Base-by-base conservation (phyloP, 2,797 vertebrate genomes). In the Numenius phaeopus region DNA sequence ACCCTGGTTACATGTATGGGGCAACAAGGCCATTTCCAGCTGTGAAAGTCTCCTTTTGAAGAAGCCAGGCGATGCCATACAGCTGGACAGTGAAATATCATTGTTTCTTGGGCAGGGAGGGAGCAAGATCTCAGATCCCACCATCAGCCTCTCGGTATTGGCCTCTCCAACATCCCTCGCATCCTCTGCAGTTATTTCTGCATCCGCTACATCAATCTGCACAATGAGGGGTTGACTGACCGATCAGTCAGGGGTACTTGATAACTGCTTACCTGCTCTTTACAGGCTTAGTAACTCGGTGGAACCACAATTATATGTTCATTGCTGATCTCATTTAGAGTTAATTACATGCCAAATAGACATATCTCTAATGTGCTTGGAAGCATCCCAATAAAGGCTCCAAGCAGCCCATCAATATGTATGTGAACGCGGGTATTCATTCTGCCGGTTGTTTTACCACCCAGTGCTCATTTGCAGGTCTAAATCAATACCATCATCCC, bases 311-410 rank as follows among this genome's bases (percentile, higher is more conserved):
- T 20, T 81, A 15, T 5, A 8, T 10, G 24, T 22, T 67, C 91
- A 20, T 24, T 8, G 69, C 83, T 54, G 90, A 58, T 52, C 91
- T 90, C 90, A 18, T 83, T 81, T 50, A 3, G 55, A 52, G 83
- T 50, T 95, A 94, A 97, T 95, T 81, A 87, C 93, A n/a, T 14
- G 26, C 57, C 93, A 86, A 82, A 54, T 17, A 86, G 79, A 49
- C 29, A 5, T 16, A 26, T 71, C 57, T 76, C 57, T 87, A 76
- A 92, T 0, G 69, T 27, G 83, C 83, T 19, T 69, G 92, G 92
- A 67, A 57, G 61, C n/a, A 34, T 83, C 93, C 79, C 87, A 88
- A 0, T 9, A 2, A 32, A 2, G 66, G 67, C 84, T 54, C n/a
- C 5, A 78, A 57, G 58, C 89, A 82, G 81, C 79, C 58, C 75